phyloP scores from a whole-genome alignment of 2,888 invertebrate species.

The Eueremaeus valkanovi region DNA sequence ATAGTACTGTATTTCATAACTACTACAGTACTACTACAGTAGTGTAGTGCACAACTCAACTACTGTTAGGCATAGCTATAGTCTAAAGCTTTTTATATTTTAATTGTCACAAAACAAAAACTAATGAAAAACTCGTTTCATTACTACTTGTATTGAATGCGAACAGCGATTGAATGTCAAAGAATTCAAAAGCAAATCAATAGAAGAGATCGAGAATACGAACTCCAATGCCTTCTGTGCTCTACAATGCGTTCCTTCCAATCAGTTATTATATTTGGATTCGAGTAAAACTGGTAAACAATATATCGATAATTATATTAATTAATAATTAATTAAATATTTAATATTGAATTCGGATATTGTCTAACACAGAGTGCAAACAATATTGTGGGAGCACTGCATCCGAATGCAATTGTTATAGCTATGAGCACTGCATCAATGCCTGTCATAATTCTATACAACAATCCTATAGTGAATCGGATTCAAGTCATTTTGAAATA shows the following conservation, averaged over 20 bases:
- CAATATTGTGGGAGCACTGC: background rate
- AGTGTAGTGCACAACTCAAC: too few relatives aligned
- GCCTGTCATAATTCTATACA: background rate
- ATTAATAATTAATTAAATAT: background rate
- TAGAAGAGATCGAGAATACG: background rate
- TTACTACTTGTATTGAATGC: background rate
- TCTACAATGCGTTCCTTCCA: background rate
- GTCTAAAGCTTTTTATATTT: too few relatives aligned
- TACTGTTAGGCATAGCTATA: too few relatives aligned
- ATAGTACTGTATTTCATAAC: too few relatives aligned
- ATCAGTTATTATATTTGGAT: constrained; percentile 9
- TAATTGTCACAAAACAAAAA: too few relatives aligned
- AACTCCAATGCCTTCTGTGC: constrained; percentile 13
- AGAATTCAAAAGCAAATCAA: constrained; percentile 10
- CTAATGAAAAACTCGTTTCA: too few relatives aligned
- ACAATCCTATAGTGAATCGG: constrained; percentile 19
- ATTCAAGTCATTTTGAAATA: background rate
- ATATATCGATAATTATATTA: background rate
- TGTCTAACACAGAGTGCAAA: background rate
- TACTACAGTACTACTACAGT: too few relatives aligned
- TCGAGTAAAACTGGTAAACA: background rate
- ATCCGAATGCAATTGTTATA: constrained; percentile 21
- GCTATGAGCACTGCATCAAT: constrained; percentile 9
- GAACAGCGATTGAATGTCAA: background rate
- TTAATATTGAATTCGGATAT: background rate